Conservation (phyloP, 2,797 vertebrate species). For the Epinephelus awoara region DNA sequence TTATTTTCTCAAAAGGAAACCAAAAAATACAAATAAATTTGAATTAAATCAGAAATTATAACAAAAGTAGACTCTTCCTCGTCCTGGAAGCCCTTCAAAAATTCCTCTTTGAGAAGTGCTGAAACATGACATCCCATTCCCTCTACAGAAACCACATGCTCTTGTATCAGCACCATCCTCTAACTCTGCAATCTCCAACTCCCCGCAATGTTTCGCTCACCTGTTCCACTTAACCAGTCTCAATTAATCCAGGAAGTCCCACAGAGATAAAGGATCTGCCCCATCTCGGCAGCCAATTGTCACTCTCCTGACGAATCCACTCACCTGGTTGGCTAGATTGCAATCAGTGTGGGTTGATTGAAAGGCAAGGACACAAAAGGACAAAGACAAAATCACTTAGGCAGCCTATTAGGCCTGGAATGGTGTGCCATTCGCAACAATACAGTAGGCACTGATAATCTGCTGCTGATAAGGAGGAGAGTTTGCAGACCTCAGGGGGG, state of each 20-base stretch:
- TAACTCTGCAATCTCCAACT: constrained; percentile 31
- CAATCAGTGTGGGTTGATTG: constrained; percentile 80
- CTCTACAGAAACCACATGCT: not conserved
- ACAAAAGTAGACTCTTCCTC: not conserved
- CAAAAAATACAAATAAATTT: not conserved
- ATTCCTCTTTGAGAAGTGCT: constrained; percentile 32
- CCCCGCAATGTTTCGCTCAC: constrained; percentile 32
- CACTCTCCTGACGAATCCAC: constrained; percentile 78
- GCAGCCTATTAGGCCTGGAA: constrained; percentile 75
- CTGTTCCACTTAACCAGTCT: constrained; percentile 66
- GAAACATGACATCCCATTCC: constrained; percentile 32
- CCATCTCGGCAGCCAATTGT: constrained; percentile 73
- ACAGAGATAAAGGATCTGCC: constrained; percentile 75
- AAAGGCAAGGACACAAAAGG: constrained; percentile 85
- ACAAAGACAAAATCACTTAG: constrained; percentile 83
- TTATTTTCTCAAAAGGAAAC: not conserved
- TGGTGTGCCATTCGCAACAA: constrained; percentile 60
- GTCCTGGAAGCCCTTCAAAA: constrained; percentile 3
- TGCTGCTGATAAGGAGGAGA: constrained; percentile 70
- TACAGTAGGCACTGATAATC: constrained; percentile 77
- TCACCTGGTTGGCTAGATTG: constrained; percentile 83
- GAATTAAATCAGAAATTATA: not conserved
- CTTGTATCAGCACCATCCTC: constrained; percentile 40
- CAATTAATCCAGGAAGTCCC: constrained; percentile 82
- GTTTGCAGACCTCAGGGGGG: constrained; percentile 60